Evolutionary conservation across 1,140 invertebrate species (phyloP), one percentile per base, ranked within the genome.

Genomic region (Brachionus sp.): DNA sequence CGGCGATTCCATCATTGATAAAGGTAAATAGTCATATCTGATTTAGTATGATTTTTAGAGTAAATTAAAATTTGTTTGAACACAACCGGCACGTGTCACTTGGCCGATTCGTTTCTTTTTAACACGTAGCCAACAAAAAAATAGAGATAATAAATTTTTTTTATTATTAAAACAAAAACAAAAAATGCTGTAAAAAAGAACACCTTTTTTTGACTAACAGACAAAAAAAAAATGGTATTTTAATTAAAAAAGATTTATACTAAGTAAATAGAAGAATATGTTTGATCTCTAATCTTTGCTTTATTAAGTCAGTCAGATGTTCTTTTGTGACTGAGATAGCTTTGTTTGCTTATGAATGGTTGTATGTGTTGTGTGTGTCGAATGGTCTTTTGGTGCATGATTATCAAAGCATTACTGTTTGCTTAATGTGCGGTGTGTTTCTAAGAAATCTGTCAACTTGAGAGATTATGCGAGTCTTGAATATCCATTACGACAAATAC

Each of bases 241-340:
- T 73, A 39, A 39, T 73, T 73, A 39, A 73, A 35, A 42, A 13
- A 42, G 39, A 42, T 42, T 42, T 57, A n/a, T 66, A 66, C 33
- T 66, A 66, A 66, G 33, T 66, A 66, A 66, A 66, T 66, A 66
- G 25, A 13, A 10, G 13, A 23, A 23, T 1, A 66, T 33, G 64
- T 73, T 73, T 73, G 68, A 73, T 37, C 68, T 73, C 37, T 73
- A 42, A 73, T 73, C 68, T 73, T 37, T 29, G 33, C 29, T 66
- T 39, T 23, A 73, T 37, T 37, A 44, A 73, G 35, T 73, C 68
- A 73, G 35, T 73, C 68, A 73, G 68, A 73, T 73, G 68, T 73
- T 73, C n/a, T 73, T 73, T 44, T 73, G 33, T 73, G 50, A 16
- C 50, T 73, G 33, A 37, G 9, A 33, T 33, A 33, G 25, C 25